These are phyloP conservation scores for Opisthocomus hoazin DNA, from an alignment of 2,113 vertebrate genomes.

Conservation along the genomic window DNA sequence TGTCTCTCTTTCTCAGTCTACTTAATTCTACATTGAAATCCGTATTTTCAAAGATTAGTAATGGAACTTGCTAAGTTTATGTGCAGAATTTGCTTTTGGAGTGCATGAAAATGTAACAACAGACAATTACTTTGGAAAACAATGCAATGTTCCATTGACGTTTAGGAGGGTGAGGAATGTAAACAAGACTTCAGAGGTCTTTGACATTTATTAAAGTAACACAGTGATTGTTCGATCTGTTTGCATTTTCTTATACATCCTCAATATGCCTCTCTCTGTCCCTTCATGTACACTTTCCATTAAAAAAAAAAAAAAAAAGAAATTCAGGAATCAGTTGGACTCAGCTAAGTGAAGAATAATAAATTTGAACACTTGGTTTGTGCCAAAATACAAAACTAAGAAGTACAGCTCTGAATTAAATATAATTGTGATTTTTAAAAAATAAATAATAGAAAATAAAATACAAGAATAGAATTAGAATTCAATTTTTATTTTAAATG, in stretches of 20 bases:
- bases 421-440: conserved; percentile 18
- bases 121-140: background rate
- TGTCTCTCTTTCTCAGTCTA: background rate
- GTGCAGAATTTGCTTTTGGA: background rate
- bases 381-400: conserved; percentile 39
- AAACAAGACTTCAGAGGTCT: conserved; percentile 23
- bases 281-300: conserved; percentile 5
- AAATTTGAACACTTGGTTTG: conserved; percentile 16
- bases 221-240: conserved; percentile 50
- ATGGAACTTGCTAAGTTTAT: background rate
- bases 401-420: conserved; percentile 35
- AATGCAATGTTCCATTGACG: background rate
- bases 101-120: background rate
- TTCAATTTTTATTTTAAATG: background rate
- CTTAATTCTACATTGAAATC: background rate
- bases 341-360: conserved; percentile 39
- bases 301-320: background rate
- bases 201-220: conserved; percentile 20
- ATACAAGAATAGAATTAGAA: background rate
- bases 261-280: conserved; percentile 34
- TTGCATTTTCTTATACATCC: conserved; percentile 38
- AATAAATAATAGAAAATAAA: conserved; percentile 54
- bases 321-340: conserved; percentile 14
- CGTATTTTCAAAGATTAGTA: background rate
- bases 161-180: conserved; percentile 38